phyloP scores from a whole-genome alignment of 2,797 vertebrate species.

The Labeo calbasu region DNA sequence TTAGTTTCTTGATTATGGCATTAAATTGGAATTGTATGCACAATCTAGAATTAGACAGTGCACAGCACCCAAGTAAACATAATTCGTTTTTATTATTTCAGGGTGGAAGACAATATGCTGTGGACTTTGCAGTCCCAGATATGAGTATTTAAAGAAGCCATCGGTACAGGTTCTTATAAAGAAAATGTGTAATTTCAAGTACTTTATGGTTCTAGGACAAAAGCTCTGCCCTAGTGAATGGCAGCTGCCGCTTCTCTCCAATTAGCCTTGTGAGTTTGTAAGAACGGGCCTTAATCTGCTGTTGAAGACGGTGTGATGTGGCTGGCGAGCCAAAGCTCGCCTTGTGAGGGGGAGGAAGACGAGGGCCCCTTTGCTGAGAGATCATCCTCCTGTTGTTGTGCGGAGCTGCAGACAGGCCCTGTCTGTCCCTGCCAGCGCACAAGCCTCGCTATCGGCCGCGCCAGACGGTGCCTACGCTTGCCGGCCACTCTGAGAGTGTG shows the following conservation, averaged over 20 bases:
- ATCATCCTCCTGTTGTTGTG: conserved; percentile 81
- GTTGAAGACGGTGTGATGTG: conserved; percentile 72
- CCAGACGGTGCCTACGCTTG: conserved; percentile 73
- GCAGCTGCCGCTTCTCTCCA: conserved; percentile 47
- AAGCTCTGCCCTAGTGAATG: conserved; percentile 45
- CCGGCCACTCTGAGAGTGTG: conserved; percentile 77
- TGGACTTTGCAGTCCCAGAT: conserved; percentile 72
- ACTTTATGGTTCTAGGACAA: conserved; percentile 61
- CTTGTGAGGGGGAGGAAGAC: conserved; percentile 67
- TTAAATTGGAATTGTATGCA: conserved; percentile 10
- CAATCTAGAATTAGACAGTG: not conserved
- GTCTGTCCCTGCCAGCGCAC: conserved; percentile 75
- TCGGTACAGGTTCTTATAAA: conserved; percentile 64
- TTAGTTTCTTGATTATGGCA: not conserved
- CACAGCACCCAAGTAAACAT: conserved; percentile 1
- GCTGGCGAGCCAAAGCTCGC: conserved; percentile 70
- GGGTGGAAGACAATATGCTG: conserved; percentile 61
- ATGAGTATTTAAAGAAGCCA: conserved; percentile 67
- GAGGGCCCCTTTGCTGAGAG: conserved; percentile 75
- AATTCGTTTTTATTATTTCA: conserved; percentile 51
- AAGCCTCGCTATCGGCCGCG: conserved; percentile 78
- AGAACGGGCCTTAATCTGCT: conserved; percentile 75
- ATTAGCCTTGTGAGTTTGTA: conserved; percentile 53
- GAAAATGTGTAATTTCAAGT: conserved; percentile 66
- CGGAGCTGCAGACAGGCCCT: conserved; percentile 76